A percentile compares a stretch with the other conserved stretches of the same genome.
Evolutionary conservation across 2,888 invertebrate species (phyloP).

Genomic region (Blastobasis lacticolella): DNA sequence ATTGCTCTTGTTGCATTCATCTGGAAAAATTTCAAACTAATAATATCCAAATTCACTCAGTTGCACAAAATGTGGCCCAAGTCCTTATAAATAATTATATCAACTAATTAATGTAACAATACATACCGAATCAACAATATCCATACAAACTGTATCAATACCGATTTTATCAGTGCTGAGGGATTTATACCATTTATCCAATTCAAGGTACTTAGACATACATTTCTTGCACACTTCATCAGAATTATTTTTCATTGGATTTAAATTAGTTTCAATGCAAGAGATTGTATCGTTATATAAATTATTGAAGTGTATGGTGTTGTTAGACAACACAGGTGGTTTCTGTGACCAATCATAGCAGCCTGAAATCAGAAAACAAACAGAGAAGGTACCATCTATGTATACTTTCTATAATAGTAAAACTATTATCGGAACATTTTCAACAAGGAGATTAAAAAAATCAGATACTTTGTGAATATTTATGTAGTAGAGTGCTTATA

Average conservation of each 20-base stretch:
- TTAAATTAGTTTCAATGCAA: conserved; percentile 49
- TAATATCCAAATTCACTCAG: neutral
- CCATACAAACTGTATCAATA: conserved; percentile 77
- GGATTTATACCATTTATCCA: conserved; percentile 74
- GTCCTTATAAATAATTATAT: too few relatives aligned
- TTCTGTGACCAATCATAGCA: conserved; percentile 69
- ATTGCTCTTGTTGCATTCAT: conserved; percentile 78
- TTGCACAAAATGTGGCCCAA: too few relatives aligned
- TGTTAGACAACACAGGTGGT: conserved; percentile 57
- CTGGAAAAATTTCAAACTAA: conserved; percentile 40
- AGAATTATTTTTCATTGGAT: conserved; percentile 33
- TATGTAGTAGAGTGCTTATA: too few relatives aligned
- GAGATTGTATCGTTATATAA: conserved; percentile 54
- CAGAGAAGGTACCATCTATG: neutral
- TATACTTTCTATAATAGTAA: neutral
- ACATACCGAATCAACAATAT: conserved; percentile 78
- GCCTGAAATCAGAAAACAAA: conserved; percentile 47
- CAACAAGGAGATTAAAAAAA: too few relatives aligned
- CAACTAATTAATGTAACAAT: neutral
- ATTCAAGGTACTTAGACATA: conserved; percentile 61
- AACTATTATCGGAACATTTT: neutral
- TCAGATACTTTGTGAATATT: too few relatives aligned
- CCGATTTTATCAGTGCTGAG: conserved; percentile 72
- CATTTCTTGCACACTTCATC: conserved; percentile 69
- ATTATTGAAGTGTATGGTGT: conserved; percentile 61